These are phyloP conservation scores for Anhinga rufa DNA, from an alignment of 2,113 vertebrate species.

Conservation along the genomic window DNA sequence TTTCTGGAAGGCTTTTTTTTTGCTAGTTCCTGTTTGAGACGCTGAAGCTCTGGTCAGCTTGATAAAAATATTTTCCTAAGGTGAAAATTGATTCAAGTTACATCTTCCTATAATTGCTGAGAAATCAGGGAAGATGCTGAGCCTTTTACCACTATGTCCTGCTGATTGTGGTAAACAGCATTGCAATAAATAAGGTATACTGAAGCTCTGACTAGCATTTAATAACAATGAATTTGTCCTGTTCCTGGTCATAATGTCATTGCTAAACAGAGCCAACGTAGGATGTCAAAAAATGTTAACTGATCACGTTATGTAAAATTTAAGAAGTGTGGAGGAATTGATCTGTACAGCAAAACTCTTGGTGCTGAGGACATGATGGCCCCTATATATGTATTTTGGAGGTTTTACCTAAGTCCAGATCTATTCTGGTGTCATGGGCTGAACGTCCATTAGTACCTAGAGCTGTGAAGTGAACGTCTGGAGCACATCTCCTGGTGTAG, in stretches of 20 bases:
- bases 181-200: background rate
- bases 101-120: background rate
- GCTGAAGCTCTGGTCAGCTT: background rate
- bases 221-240: background rate
- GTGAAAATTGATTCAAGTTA: background rate
- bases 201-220: background rate
- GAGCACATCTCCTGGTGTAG: background rate
- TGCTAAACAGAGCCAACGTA: background rate
- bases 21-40: background rate
- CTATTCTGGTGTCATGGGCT: background rate
- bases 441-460: background rate
- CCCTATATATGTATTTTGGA: rapidly evolving
- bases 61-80: background rate
- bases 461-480: background rate
- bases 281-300: background rate
- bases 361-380: background rate
- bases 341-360: background rate
- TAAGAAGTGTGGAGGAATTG: background rate
- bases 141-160: background rate
- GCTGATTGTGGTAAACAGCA: background rate
- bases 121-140: background rate
- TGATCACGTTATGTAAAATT: background rate
- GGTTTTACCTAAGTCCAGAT: background rate
- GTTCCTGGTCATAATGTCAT: background rate
- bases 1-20: background rate